Evolutionary conservation across 2,888 invertebrate species (phyloP), one percentile per base, ranked within the genome.

Genomic region (Xanthorhoe spadicearia): DNA sequence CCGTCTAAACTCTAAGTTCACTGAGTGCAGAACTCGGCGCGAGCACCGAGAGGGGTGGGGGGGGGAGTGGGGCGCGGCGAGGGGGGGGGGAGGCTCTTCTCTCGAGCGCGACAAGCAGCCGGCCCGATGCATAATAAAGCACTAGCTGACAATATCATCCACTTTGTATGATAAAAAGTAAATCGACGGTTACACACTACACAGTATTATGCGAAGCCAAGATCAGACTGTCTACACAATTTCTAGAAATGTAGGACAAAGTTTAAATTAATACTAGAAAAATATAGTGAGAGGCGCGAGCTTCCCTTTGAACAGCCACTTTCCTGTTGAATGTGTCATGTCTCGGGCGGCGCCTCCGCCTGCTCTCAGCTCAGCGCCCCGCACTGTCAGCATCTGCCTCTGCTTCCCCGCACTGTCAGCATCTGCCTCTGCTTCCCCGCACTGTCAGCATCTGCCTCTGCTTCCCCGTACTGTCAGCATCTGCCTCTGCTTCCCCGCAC

Each of bases 281-380:
- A 23, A 23, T 3, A 23, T 3, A 46, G n/a, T 46, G 15, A 46
- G 46, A 15, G 46, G 15, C 46, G 46, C n/a, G 46, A 46, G n/a
- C 15, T 46, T 46, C 38, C 46, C 15, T 46, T 46, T 46, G 46
- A 46, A 15, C 46, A 46, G 46, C 46, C n/a, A 52, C 28, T 52
- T 52, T 32, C 28, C n/a, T 52, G 5, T 32, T 15, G 28, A 15
- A 32, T 52, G 52, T 28, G 32, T 52, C 10, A 15, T 7, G n/a
- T n/a, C n/a, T n/a, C n/a, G n/a, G 32, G 8, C n/a, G 13, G n/a
- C 15, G n/a, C 15, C 7, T 6, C 15, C 5, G 46, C 38, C 38
- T 38, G 38, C 9, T 9, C 9, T 2, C 10, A 8, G 38, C 38
- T 38, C 10, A 8, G 35, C 38, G 15, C 15, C 15, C 46, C n/a